Conservation (phyloP, 2,113 vertebrate species). For the Seriola aureovittata region DNA sequence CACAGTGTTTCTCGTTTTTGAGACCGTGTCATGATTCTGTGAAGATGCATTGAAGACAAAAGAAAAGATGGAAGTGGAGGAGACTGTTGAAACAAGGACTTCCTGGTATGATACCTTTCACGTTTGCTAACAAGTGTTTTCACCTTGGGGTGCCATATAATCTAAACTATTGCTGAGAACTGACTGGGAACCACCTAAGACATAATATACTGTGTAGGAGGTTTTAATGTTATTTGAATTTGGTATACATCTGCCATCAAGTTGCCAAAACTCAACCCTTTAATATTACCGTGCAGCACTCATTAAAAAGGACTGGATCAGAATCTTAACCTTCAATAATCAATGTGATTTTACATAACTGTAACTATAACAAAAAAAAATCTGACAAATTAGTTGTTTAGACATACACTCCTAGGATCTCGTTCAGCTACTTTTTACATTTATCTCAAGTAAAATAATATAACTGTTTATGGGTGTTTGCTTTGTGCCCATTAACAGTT, state of each 20-base stretch:
- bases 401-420: background rate
- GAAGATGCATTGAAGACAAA: constrained; percentile 71
- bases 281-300: background rate
- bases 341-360: background rate
- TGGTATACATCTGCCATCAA: background rate
- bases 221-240: background rate
- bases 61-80: constrained; percentile 80
- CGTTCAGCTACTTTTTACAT: background rate
- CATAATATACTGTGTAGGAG: background rate
- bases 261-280: background rate
- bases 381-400: background rate
- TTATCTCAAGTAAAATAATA: background rate
- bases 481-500: background rate
- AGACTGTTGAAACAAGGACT: constrained; percentile 68
- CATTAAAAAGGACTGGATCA: background rate
- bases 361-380: no score
- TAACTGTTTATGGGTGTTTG: background rate
- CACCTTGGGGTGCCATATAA: background rate
- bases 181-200: no score
- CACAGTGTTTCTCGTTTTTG: constrained; percentile 1
- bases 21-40: constrained; percentile 13
- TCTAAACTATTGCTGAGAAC: background rate
- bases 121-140: background rate
- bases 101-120: constrained; percentile 76
- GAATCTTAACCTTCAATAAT: background rate